Conservation (phyloP, 2,113 vertebrate genomes). For the Speoplatyrhinus poulsoni region DNA sequence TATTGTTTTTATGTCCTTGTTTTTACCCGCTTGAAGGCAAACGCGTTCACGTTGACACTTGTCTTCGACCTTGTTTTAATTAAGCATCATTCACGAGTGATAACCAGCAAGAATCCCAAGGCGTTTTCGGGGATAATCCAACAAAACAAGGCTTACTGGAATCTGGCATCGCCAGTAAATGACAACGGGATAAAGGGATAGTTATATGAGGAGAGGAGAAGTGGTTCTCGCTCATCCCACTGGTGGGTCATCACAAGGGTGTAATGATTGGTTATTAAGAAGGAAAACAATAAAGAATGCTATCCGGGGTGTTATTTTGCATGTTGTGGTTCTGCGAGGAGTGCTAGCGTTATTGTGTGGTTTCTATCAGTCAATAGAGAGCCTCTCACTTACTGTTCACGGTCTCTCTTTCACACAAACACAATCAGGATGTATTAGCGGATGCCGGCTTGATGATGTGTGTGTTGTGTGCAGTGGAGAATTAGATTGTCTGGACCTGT, state of each 20-base stretch:
- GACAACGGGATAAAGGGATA: slow-evolving; percentile 66
- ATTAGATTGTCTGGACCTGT: too few species aligned
- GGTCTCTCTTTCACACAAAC: background rate
- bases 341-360: background rate
- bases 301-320: slow-evolving; percentile 8
- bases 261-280: slow-evolving; percentile 26
- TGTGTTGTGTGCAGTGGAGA: too few species aligned
- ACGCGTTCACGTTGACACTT: slow-evolving; percentile 46
- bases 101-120: slow-evolving; percentile 51
- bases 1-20: slow-evolving; percentile 38
- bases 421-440: too few species aligned
- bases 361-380: slow-evolving; percentile 7
- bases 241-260: background rate
- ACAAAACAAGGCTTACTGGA: slow-evolving; percentile 60
- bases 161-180: slow-evolving; percentile 64
- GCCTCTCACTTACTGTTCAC: background rate
- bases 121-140: slow-evolving; percentile 56
- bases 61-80: slow-evolving; percentile 46
- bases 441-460: too few species aligned
- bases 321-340: background rate
- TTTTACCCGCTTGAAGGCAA: slow-evolving; percentile 42
- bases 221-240: slow-evolving; percentile 3
- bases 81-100: slow-evolving; percentile 55
- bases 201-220: slow-evolving; percentile 11
- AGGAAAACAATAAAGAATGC: slow-evolving; percentile 26